A percentile compares a stretch with the other conserved stretches of the same genome.
Evolutionary conservation across 2,113 vertebrate species (phyloP).

Genomic region (Eptesicus fuscus): DNA sequence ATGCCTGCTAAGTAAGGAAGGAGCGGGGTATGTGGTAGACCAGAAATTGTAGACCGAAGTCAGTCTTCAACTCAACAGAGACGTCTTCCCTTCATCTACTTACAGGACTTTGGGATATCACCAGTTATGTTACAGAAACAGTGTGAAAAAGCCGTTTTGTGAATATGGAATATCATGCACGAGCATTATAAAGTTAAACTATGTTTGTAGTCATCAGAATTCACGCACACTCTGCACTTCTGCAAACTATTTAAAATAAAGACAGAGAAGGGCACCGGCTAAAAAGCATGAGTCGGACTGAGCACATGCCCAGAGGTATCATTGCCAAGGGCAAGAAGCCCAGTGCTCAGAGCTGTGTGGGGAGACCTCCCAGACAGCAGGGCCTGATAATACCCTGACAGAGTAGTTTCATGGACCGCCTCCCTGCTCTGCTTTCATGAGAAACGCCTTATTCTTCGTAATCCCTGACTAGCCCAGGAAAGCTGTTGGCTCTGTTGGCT

Average conservation of each 20-base stretch:
- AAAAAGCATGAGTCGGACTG: not conserved
- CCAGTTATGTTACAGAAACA: not conserved
- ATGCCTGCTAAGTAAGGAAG: not conserved
- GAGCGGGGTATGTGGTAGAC: not conserved
- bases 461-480: not conserved
- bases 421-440: not conserved
- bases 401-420: not conserved
- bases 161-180: not conserved
- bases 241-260: not conserved
- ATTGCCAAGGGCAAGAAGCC: not conserved
- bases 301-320: not conserved
- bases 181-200: not conserved
- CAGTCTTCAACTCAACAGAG: not conserved
- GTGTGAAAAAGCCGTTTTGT: not conserved
- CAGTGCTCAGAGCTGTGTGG: fast-evolving
- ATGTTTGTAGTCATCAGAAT: not conserved
- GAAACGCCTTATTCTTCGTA: not conserved
- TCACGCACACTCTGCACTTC: not conserved
- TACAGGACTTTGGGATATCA: not conserved
- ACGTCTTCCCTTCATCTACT: not conserved
- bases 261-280: not conserved
- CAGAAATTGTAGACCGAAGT: not conserved
- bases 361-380: fast-evolving
- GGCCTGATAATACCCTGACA: not conserved
- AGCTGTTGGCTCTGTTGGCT: not conserved